Base-by-base conservation (phyloP, 2,113 vertebrate species). In the Lipophrys pholis region DNA sequence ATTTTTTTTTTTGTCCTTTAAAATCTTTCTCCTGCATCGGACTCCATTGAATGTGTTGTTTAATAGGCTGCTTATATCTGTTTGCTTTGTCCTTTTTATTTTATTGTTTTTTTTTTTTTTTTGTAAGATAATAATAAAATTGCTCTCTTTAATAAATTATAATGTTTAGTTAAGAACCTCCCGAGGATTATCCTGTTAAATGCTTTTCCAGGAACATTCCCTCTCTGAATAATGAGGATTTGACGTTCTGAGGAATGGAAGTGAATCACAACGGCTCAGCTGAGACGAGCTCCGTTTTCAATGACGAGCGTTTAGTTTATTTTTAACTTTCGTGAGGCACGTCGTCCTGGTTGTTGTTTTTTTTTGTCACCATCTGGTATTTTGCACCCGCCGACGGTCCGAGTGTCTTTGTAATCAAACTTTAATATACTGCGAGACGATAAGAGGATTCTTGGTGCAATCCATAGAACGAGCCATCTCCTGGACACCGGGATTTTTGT, bases 341-440 rank as follows among this genome's bases (percentile, higher is more conserved):
- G 53, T 12, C 11, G 8, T 58, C 17, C 76, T 56, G 35, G 14
- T 12, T 14, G 49, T 54, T 64, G 49, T 39, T 55, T 82, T 46
- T 56, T 81, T 61, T 6, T 1, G 30, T 68, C 58, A 66, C 73
- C 78, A 81, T 82, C 80, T 75, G 76, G 55, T 69, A 69, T 72
- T 81, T 85, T 80, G 36, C 80, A 73, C 43, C 66, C 41, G 1
- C 36, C 63, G 40, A 66, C 46, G 30, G n/a, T n/a, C 67, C 65
- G 70, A 69, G 61, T 80, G 73, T 86, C 56, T 81, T 68, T 87
- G 63, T 81, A 85, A 89, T 90, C 82, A 79, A 74, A 88, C 63
- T 59, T 70, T 53, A 75, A 79, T 78, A 43, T 51, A 40, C 42
- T 76, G 50, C 65, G 6, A 40, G 43, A 54, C 46, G n/a, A n/a